A percentile compares a stretch with the other conserved stretches of the same genome.
Evolutionary conservation across 1,140 invertebrate genomes (phyloP).

Genomic region (Drosophila navojoa): DNA sequence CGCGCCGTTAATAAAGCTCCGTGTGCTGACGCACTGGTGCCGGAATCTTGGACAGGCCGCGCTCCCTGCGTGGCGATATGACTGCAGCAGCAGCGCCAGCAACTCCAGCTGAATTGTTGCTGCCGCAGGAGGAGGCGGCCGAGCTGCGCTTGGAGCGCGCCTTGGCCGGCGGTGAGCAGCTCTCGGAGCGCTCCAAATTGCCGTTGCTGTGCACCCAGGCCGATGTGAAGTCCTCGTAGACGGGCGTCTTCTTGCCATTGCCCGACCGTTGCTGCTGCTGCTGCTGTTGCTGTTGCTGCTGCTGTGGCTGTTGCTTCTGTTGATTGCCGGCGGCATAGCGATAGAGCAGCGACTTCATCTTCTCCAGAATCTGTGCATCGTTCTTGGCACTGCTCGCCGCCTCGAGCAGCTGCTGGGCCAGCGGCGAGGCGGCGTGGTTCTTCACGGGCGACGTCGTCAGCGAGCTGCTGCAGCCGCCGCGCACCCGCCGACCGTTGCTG

Average conservation of each 20-base stretch:
- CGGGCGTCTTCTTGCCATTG: constrained; percentile 85
- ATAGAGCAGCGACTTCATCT: constrained; percentile 89
- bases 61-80: constrained; percentile 72
- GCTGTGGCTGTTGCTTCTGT: constrained; percentile 21
- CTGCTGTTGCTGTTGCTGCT: not conserved
- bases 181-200: constrained; percentile 85
- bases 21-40: constrained; percentile 82
- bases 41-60: constrained; percentile 82
- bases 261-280: constrained; percentile 7
- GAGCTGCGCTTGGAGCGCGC: constrained; percentile 79
- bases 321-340: constrained; percentile 86
- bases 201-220: constrained; percentile 91
- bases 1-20: constrained; percentile 83
- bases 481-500: constrained; percentile 85
- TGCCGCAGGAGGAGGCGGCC: constrained; percentile 76
- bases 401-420: constrained; percentile 89
- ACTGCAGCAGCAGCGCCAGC: constrained; percentile 26
- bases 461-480: constrained; percentile 75
- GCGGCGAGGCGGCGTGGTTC: constrained; percentile 85
- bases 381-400: constrained; percentile 89
- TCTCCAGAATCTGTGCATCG: constrained; percentile 88
- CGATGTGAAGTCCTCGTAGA: constrained; percentile 88
- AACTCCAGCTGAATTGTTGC: constrained; percentile 51
- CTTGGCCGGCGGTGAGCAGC: constrained; percentile 75
- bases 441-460: constrained; percentile 85